These are phyloP conservation scores for Drosophila neotestacea DNA, from an alignment of 2,888 invertebrate species.

Conservation along the genomic window DNA sequence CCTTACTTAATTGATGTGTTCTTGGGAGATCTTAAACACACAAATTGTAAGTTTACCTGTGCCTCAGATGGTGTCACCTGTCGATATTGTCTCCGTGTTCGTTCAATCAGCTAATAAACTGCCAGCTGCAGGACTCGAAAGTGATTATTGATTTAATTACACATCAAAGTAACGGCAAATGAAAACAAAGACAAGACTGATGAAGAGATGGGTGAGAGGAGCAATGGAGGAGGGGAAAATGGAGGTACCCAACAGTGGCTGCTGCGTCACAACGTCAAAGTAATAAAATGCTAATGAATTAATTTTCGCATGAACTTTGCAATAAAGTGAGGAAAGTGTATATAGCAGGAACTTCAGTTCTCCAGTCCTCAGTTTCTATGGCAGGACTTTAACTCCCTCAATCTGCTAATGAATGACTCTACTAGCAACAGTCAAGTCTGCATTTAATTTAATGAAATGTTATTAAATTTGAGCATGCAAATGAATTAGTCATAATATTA, in stretches of 20 bases:
- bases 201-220: not conserved
- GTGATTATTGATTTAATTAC: slow-evolving; percentile 80
- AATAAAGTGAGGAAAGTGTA: slow-evolving; percentile 41
- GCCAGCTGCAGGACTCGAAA: slow-evolving; percentile 41
- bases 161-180: slow-evolving; percentile 67
- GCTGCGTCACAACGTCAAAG: slow-evolving; percentile 47
- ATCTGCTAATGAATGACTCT: slow-evolving; percentile 5
- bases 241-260: not conserved
- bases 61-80: not conserved
- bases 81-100: not conserved
- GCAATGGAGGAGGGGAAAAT: no score
- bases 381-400: not conserved
- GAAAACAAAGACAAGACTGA: slow-evolving; percentile 36
- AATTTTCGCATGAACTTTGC: slow-evolving; percentile 70
- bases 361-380: not conserved
- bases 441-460: slow-evolving; percentile 59
- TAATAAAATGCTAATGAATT: slow-evolving; percentile 79
- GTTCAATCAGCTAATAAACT: slow-evolving; percentile 58
- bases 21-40: not conserved
- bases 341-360: slow-evolving; percentile 4
- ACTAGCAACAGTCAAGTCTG: slow-evolving; percentile 24
- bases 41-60: not conserved
- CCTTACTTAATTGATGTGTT: not conserved
- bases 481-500: slow-evolving; percentile 60
- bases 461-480: slow-evolving; percentile 57